Conservation (phyloP, 2,888 invertebrate genomes). For the Adineta ricciae region DNA sequence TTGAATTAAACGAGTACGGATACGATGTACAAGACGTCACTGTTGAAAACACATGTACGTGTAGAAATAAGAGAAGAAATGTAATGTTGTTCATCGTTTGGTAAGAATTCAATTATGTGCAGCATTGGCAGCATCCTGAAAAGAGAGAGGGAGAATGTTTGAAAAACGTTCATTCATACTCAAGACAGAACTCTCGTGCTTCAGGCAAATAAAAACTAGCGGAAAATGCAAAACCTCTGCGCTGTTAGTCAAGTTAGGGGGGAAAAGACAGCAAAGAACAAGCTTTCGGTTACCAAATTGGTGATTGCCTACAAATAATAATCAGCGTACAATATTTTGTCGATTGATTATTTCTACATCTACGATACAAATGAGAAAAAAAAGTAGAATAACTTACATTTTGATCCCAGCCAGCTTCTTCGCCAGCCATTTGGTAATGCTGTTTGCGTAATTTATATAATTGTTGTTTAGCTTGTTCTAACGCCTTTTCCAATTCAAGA, state of each 20-base stretch:
- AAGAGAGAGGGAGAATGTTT: background rate
- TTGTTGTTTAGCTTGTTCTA: constrained; percentile 74
- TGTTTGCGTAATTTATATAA: constrained; percentile 75
- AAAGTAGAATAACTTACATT: background rate
- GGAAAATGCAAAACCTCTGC: background rate
- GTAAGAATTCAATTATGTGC: background rate
- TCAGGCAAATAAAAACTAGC: background rate
- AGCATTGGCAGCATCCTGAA: background rate
- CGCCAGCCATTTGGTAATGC: constrained; percentile 69
- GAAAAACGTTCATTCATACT: background rate
- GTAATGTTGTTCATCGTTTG: background rate
- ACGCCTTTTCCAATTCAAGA: constrained; percentile 76
- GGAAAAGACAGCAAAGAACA: background rate
- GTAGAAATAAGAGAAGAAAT: no score
- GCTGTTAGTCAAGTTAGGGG: background rate
- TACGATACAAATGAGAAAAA: background rate
- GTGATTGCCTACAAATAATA: background rate
- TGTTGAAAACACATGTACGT: background rate
- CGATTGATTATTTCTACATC: background rate
- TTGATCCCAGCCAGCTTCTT: constrained; percentile 6
- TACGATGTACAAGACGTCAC: background rate
- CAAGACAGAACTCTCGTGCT: background rate
- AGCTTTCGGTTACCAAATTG: background rate
- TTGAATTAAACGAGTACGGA: background rate
- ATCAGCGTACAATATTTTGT: background rate